These are phyloP conservation scores for Notodonta dromedarius DNA, from an alignment of 2,888 invertebrate species.

Conservation along the genomic window DNA sequence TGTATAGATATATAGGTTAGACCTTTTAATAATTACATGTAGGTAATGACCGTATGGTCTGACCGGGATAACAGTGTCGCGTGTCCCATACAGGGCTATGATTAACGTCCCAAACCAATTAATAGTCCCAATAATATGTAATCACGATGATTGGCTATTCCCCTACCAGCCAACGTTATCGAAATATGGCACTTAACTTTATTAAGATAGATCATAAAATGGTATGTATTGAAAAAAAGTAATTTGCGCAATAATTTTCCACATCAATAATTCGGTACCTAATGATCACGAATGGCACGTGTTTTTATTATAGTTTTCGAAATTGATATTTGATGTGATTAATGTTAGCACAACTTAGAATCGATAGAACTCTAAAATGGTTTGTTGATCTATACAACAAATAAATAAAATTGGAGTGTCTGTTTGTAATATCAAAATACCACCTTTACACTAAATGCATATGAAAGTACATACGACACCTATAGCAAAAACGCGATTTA, in stretches of 20 bases:
- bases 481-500: no score
- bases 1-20: no score
- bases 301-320: constrained; percentile 15
- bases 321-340: no score
- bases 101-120: constrained; percentile 8
- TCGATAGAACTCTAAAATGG: no score
- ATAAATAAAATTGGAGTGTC: no score
- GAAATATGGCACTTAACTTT: neutral
- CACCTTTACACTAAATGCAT: no score
- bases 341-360: no score
- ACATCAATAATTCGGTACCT: constrained; percentile 19
- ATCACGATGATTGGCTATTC: constrained; percentile 14
- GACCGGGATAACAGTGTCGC: constrained; percentile 12
- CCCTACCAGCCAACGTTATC: neutral
- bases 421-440: no score
- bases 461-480: no score
- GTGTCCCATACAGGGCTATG: neutral
- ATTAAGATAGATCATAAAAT: neutral
- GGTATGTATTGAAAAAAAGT: neutral
- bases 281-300: constrained; percentile 24
- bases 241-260: constrained; percentile 17
- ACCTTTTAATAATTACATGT: neutral
- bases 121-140: constrained; percentile 12
- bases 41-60: neutral
- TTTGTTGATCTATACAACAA: no score